Percentiles rank a stretch among this genome's conserved stretches.
Conservation (phyloP, 2,797 vertebrate species). For the Spinus olivaceus region DNA sequence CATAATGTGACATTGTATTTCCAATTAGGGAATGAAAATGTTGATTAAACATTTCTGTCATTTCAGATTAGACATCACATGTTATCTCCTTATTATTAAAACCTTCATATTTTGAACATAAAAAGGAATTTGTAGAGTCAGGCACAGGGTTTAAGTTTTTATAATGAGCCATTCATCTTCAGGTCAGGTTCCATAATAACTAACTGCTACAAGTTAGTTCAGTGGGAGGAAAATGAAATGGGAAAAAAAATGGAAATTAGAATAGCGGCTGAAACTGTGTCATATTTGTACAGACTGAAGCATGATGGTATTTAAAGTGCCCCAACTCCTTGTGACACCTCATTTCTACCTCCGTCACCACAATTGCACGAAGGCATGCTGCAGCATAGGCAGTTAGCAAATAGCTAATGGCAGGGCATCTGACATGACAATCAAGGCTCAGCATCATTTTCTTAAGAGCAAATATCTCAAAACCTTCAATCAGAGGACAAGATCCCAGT, state of each 20-base stretch:
- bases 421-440: neutral
- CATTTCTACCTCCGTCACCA: neutral
- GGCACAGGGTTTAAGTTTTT: neutral
- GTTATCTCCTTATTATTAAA: neutral
- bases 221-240: conserved; percentile 24
- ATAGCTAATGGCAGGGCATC: neutral
- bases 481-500: neutral
- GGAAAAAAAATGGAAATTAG: conserved; percentile 21
- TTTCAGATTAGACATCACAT: conserved; percentile 5
- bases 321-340: neutral
- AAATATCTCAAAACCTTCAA: neutral
- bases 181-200: conserved; percentile 30
- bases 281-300: neutral
- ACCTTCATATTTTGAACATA: neutral
- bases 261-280: neutral
- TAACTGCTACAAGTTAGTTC: neutral
- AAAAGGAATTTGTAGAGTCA: neutral
- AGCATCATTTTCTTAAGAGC: neutral
- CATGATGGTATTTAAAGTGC: neutral
- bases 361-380: neutral
- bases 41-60: conserved; percentile 29
- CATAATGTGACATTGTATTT: neutral
- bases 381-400: neutral
- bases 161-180: conserved; percentile 23
- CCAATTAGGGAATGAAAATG: conserved; percentile 19